These are phyloP conservation scores for Leptopilina syphax DNA, from an alignment of 2,888 invertebrate species.

Conservation along the genomic window DNA sequence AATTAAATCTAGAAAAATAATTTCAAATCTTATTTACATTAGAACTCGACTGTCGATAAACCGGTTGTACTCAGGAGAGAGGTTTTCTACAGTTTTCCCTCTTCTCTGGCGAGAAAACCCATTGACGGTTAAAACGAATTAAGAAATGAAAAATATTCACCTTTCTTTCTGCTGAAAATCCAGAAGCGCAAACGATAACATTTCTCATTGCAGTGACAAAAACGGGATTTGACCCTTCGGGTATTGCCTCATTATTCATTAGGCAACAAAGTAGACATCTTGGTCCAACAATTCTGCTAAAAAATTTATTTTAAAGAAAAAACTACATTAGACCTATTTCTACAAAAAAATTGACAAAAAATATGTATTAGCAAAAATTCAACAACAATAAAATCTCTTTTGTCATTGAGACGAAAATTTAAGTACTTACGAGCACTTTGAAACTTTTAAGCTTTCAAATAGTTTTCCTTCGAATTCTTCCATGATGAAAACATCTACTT, in stretches of 20 bases:
- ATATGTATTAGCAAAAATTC: background rate
- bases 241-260: conserved; percentile 84
- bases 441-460: conserved; percentile 82
- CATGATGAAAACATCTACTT: conserved; percentile 88
- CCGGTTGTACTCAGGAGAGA: too few relatives aligned
- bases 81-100: too few relatives aligned
- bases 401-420: conserved; percentile 10
- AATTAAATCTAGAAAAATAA: background rate
- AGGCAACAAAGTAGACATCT: conserved; percentile 87
- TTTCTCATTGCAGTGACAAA: conserved; percentile 90
- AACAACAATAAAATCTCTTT: background rate
- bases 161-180: conserved; percentile 77
- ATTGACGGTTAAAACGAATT: too few relatives aligned
- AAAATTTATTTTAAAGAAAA: conserved; percentile 43
- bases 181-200: conserved; percentile 83
- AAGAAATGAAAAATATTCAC: conserved; percentile 61
- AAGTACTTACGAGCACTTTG: conserved; percentile 84
- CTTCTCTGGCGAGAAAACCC: too few relatives aligned
- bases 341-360: conserved; percentile 22
- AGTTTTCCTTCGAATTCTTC: conserved; percentile 86
- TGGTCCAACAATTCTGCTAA: conserved; percentile 88
- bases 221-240: conserved; percentile 86
- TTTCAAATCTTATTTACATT: too few relatives aligned
- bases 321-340: conserved; percentile 15
- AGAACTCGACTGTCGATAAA: too few relatives aligned